Conservation (phyloP, 1,140 invertebrate genomes). For the Lethrus apterus region DNA sequence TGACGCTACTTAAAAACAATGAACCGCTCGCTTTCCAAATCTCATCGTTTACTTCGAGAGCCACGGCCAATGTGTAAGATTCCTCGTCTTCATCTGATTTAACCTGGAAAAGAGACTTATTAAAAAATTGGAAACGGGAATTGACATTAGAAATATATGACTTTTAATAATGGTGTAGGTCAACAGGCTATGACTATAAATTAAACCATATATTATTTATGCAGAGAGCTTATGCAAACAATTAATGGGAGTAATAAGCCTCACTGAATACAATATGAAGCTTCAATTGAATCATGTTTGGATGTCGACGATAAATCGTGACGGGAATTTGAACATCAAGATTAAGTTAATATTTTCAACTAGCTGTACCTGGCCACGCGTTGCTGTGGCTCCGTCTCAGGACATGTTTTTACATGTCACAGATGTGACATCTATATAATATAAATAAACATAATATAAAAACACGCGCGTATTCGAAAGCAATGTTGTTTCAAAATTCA, state of each 20-base stretch:
- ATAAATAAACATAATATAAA: too few relatives aligned
- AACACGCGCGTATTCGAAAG: too few relatives aligned
- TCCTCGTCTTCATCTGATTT: neutral
- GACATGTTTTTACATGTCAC: too few relatives aligned
- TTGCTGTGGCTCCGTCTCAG: too few relatives aligned
- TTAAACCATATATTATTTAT: neutral
- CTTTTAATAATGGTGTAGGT: neutral
- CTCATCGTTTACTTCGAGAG: neutral
- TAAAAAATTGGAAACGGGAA: neutral
- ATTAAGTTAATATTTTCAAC: too few relatives aligned
- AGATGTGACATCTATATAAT: too few relatives aligned
- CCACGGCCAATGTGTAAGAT: slow-evolving; percentile 2
- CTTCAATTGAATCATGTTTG: too few relatives aligned
- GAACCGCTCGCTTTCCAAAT: neutral
- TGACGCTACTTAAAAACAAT: neutral
- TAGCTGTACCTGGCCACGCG: too few relatives aligned
- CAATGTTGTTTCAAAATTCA: too few relatives aligned
- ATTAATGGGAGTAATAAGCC: neutral
- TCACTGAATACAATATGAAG: too few relatives aligned
- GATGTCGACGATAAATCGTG: too few relatives aligned
- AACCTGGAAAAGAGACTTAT: neutral
- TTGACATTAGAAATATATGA: neutral
- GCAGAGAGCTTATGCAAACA: neutral
- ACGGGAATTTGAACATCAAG: too few relatives aligned
- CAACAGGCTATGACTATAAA: neutral